These are phyloP conservation scores for Macrotis lagotis DNA, from an alignment of 2,113 vertebrate species.

Conservation along the genomic window DNA sequence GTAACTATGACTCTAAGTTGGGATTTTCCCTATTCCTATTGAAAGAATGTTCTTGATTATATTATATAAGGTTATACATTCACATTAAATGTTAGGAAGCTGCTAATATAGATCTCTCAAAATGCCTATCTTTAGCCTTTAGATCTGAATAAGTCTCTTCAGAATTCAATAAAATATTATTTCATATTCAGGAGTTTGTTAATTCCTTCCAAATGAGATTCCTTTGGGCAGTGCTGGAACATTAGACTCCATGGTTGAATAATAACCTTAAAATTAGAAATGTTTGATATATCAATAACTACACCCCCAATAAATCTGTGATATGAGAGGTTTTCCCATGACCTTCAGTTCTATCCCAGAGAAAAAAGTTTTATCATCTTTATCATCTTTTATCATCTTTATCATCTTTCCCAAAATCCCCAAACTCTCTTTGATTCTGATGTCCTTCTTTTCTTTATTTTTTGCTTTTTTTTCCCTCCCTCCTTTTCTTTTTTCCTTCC, in stretches of 20 bases:
- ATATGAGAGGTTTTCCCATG: background rate
- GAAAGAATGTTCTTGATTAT: background rate
- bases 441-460: background rate
- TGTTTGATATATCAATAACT: background rate
- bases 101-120: background rate
- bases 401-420: background rate
- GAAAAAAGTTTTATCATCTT: background rate
- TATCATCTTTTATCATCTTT: no score
- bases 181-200: background rate
- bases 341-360: background rate
- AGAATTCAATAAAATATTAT: slow-evolving; percentile 31
- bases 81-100: background rate
- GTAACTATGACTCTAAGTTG: background rate
- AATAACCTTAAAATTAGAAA: slow-evolving; percentile 24
- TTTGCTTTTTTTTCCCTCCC: no score
- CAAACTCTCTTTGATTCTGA: background rate
- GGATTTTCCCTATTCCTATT: slow-evolving; percentile 20
- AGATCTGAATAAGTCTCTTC: slow-evolving; percentile 23
- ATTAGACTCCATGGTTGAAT: background rate
- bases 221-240: slow-evolving; percentile 8
- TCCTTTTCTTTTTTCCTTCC: no score
- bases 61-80: background rate
- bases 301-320: background rate
- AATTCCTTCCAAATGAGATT: background rate
- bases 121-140: background rate